phyloP scores from a whole-genome alignment of 2,888 invertebrate genomes.

The Leucozona laternaria region DNA sequence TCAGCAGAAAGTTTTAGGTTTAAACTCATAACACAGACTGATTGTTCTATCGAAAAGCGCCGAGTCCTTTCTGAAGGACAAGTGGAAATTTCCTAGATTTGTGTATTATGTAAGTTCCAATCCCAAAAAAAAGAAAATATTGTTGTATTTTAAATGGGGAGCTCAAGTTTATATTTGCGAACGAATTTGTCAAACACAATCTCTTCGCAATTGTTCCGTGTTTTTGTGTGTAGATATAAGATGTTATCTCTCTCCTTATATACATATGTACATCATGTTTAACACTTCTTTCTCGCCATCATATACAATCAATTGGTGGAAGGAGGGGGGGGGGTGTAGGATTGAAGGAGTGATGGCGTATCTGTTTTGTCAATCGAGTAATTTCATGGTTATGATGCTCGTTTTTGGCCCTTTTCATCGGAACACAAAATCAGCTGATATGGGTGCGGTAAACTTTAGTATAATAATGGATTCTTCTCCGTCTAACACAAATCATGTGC shows the following conservation, averaged over 20 bases:
- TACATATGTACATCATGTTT: no score
- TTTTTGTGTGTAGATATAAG: constrained; percentile 1
- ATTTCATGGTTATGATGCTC: constrained; percentile 42
- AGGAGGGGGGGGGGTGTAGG: neutral
- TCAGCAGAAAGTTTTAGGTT: constrained; percentile 54
- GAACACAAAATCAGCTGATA: neutral
- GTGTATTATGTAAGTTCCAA: neutral
- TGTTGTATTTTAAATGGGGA: constrained; percentile 9
- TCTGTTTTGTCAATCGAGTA: constrained; percentile 47
- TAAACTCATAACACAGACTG: constrained; percentile 56
- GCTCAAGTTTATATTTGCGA: constrained; percentile 32
- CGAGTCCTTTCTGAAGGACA: constrained; percentile 27
- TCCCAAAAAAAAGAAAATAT: neutral
- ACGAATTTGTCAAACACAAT: constrained; percentile 28
- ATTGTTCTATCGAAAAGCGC: constrained; percentile 58
- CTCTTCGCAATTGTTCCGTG: constrained; percentile 20
- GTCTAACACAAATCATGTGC: constrained; percentile 61
- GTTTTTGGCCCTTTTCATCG: constrained; percentile 19
- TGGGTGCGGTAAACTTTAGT: neutral
- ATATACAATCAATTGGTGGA: constrained; percentile 34
- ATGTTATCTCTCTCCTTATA: constrained; percentile 21
- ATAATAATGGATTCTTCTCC: neutral
- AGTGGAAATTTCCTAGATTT: constrained; percentile 27
- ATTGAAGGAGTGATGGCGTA: neutral
- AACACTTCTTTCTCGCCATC: constrained; percentile 5